phyloP scores from a whole-genome alignment of 53 echinoderm and acorn worm genomes.

The Antedon mediterranea region DNA sequence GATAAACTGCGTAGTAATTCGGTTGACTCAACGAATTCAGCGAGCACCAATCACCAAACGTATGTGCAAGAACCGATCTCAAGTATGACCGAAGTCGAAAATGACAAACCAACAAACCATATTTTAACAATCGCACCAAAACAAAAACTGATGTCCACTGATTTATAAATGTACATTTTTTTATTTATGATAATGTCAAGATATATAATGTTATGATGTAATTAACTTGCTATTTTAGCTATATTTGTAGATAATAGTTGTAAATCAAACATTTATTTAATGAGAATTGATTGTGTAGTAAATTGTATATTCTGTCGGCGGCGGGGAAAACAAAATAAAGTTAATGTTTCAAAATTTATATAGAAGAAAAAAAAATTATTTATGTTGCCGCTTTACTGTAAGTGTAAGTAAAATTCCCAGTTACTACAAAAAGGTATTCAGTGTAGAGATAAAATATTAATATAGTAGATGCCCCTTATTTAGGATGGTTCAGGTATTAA shows the following conservation, averaged over 20 bases:
- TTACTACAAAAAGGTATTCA: no score
- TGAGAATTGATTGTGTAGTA: neutral
- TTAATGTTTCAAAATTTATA: neutral
- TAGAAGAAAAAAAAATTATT: neutral
- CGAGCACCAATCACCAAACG: slow-evolving; percentile 36
- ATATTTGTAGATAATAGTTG: neutral
- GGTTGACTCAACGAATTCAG: slow-evolving; percentile 30
- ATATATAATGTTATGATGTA: neutral
- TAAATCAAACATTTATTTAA: neutral
- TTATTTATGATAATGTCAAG: neutral
- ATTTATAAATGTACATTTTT: neutral
- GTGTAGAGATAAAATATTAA: no score
- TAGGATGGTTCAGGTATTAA: no score
- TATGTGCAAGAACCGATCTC: slow-evolving; percentile 15
- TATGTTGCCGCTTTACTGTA: neutral
- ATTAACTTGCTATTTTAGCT: neutral
- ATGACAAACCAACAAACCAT: slow-evolving; percentile 59
- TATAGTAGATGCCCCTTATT: no score
- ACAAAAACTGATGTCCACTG: neutral
- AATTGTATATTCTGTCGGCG: neutral
- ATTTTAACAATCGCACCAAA: neutral
- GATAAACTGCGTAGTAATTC: slow-evolving; percentile 10
- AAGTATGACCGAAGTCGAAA: slow-evolving; percentile 85
- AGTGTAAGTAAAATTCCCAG: neutral
- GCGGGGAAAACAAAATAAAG: neutral